Evolutionary conservation across 1,140 invertebrate species (phyloP), one percentile per base, ranked within the genome.

Genomic region (Drosophila parvula): DNA sequence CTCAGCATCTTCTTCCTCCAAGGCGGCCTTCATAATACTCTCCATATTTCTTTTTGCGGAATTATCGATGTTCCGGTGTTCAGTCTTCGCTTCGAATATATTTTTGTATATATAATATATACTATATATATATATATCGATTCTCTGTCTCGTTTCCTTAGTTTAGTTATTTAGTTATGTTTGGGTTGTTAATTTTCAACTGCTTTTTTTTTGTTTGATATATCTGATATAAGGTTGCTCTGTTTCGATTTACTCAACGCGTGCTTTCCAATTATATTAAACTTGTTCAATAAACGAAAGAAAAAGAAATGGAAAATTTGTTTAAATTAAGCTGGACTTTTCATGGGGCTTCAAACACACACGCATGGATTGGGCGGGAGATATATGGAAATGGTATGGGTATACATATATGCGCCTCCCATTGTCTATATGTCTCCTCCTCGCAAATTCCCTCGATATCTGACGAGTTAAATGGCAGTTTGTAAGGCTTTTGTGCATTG

Each of bases 261-360:
- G 22, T 22, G 79, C 48, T 68, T 79, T 85, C 78, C 86, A 90
- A 90, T 86, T 79, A 73, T 78, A 73, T 78, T 71, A 83, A 82
- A 90, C 88, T 90, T 78, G 80, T 78, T 78, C 76, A 83, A 67
- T 78, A 89, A 90, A 86, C 79, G 79, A 90, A 90, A 86, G 78
- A 86, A 90, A 90, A 83, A 90, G 81, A 90, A 90, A 85, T 89
- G 83, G 81, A 85, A 79, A 90, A 79, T 81, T 74, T 68, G 63
- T 89, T 85, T 85, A 68, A 79, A 83, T 89, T 78, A 83, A 56
- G 61, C 63, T 74, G 44, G 44, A 34, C 75, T 64, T 77, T 64
- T 69, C 16, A 73, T 55, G 50, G 50, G 34, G 67, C 50, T 44
- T 36, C 43, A 53, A 55, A 48, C 40, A 40, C 38, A 45, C 65